Evolutionary conservation across 2,797 vertebrate genomes (phyloP), one percentile per base, ranked within the genome.

Genomic region (Melanotaenia trifasciata): DNA sequence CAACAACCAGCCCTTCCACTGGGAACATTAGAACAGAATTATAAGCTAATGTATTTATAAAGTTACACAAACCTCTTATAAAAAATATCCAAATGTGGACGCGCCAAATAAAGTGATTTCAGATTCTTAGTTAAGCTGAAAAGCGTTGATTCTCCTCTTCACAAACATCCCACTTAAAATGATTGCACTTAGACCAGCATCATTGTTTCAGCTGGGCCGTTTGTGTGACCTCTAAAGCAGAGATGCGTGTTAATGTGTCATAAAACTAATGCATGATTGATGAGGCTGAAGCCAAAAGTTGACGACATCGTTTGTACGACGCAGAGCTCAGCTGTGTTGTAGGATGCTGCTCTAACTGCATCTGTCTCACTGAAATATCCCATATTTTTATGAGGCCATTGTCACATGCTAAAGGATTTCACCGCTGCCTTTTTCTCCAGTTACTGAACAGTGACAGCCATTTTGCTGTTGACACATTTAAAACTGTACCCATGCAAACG

Each of bases 401-500:
- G 47, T 43, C 40, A 58, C 56, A 35, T 65, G 28, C 64, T 45
- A 26, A 13, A 61, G 64, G 1, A 5, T 32, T 66, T 60, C n/a
- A 65, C 33, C 20, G 8, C 26, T 59, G 3, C 38, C 24, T n/a
- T 24, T 36, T 16, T 13, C 16, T 1, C 38, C 7, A 26, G 51
- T 38, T n/a, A 14, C 51, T 33, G 43, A 33, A 69, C 30, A 9
- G 45, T 22, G 16, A 32, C 33, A 62, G 66, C 18, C 61, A 28
- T 57, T 76, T 67, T 63, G 38, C 58, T 4, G 2, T 60, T 2
- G n/a, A 60, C 24, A 53, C 64, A 67, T 62, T 62, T 67, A 67
- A 53, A 68, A 47, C 59, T 61, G 75, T 77, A 70, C 70, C 5
- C 28, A 9, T 28, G 70, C 83, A 75, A 90, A 77, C 81, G 86